Conservation (phyloP, 2,888 invertebrate genomes). For the Hololepta plana region DNA sequence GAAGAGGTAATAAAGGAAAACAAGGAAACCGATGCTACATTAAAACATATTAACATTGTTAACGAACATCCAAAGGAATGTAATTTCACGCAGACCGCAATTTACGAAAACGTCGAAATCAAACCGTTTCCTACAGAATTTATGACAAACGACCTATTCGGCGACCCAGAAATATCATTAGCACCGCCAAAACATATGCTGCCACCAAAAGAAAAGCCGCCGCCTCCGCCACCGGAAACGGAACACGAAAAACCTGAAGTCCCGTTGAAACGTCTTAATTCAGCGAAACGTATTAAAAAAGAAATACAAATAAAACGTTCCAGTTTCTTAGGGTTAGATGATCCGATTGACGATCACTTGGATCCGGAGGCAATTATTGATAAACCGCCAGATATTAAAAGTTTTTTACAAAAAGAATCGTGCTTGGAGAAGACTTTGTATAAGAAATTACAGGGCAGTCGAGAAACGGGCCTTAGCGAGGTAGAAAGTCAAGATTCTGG, state of each 20-base stretch:
- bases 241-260: slow-evolving; percentile 9
- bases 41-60: no score
- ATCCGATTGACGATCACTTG: slow-evolving; percentile 46
- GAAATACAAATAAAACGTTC: slow-evolving; percentile 69
- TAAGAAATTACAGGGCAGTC: slow-evolving; percentile 30
- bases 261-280: slow-evolving; percentile 51
- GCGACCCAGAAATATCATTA: slow-evolving; percentile 20
- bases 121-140: slow-evolving; percentile 15
- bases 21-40: no score
- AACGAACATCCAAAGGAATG: no score
- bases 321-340: slow-evolving; percentile 72
- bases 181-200: slow-evolving; percentile 45
- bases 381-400: slow-evolving; percentile 64
- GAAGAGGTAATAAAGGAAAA: no score
- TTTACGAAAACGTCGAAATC: slow-evolving; percentile 7
- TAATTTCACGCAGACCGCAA: no score
- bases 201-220: slow-evolving; percentile 36
- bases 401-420: slow-evolving; percentile 62
- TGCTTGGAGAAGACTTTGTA: slow-evolving; percentile 60
- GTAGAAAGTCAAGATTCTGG: slow-evolving; percentile 61
- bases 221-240: background rate
- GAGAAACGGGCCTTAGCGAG: slow-evolving; percentile 19
- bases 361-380: slow-evolving; percentile 44
- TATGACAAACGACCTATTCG: slow-evolving; percentile 25
- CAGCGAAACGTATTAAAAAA: slow-evolving; percentile 70